Evolutionary conservation across 2,888 invertebrate species (phyloP), one percentile per base, ranked within the genome.

Genomic region (Caenorhabditis virilis): DNA sequence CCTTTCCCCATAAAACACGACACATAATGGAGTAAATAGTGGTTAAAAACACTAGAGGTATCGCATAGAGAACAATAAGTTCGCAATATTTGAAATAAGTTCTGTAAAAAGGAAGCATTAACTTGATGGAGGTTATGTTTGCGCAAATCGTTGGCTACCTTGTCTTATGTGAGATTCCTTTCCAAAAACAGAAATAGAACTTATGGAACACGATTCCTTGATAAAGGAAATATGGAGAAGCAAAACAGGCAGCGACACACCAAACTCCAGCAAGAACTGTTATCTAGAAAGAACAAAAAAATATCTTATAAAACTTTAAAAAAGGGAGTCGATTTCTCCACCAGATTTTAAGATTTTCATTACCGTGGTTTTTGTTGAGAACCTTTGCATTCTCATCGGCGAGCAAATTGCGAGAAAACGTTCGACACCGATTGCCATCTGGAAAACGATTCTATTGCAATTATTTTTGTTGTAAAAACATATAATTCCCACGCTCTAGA

Each of bases 371-470:
- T 58, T 55, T 3, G 60, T 55, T 11, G 74, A 66, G 53, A 77
- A 73, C 38, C 75, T 46, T 51, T 75, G 72, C 74, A 75, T 73
- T 48, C 72, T 42, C 58, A 78, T 62, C 1, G 77, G 78, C 15
- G 70, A 66, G 47, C 75, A 74, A n/a, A 78, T 78, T 13, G 76
- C 78, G 53, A 78, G 35, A 52, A 72, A 77, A 7, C 77, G 49
- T 41, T 77, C 77, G 25, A 77, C 69, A 9, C 77, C 75, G 26
- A 77, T 76, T 25, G 75, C 70, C 74, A 78, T 74, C 77, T 78
- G 57, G 30, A 71, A 66, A 41, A 46, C 20, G 5, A 36, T 15
- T 36, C 4, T 25, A 11, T 5, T 23, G 11, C 9, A 3, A 5
- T 27, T 26, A n/a, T 30, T 26, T 27, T 16, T 13, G 27, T 42